Percentiles rank a stretch among this genome's conserved stretches.
phyloP scores from a whole-genome alignment of 2,113 vertebrate species.

The Arizona elegans region DNA sequence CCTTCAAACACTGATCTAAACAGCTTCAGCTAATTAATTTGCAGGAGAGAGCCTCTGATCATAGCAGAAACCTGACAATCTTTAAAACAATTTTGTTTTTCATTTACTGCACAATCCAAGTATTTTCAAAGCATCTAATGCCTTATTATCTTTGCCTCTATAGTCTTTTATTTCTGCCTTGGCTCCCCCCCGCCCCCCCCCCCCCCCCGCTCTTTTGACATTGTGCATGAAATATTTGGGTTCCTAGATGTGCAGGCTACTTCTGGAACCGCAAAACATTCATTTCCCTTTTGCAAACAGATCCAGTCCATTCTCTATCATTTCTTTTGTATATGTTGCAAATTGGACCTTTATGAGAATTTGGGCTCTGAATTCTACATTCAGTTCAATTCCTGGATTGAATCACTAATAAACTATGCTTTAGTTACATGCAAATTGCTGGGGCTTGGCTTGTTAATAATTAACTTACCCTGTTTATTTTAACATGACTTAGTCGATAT shows the following conservation, averaged over 20 bases:
- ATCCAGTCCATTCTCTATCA: background rate
- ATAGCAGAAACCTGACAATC: background rate
- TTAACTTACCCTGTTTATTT: background rate
- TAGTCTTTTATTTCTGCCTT: background rate
- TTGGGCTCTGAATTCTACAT: background rate
- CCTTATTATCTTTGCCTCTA: background rate
- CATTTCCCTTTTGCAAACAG: background rate
- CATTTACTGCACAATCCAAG: background rate
- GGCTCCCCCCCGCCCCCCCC: rapidly evolving
- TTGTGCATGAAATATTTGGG: background rate
- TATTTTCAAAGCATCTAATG: background rate
- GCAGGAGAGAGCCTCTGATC: background rate
- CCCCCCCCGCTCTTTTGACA: background rate
- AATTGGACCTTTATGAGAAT: background rate
- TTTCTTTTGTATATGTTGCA: background rate
- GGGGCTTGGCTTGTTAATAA: background rate
- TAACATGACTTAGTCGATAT: background rate
- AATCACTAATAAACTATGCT: background rate
- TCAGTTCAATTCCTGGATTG: background rate
- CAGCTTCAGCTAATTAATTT: background rate
- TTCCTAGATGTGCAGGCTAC: background rate
- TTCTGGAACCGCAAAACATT: background rate
- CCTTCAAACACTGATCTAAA: background rate
- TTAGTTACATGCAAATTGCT: background rate
- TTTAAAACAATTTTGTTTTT: background rate